Conservation (phyloP, 2,797 vertebrate genomes). For the Scleropages formosus region DNA sequence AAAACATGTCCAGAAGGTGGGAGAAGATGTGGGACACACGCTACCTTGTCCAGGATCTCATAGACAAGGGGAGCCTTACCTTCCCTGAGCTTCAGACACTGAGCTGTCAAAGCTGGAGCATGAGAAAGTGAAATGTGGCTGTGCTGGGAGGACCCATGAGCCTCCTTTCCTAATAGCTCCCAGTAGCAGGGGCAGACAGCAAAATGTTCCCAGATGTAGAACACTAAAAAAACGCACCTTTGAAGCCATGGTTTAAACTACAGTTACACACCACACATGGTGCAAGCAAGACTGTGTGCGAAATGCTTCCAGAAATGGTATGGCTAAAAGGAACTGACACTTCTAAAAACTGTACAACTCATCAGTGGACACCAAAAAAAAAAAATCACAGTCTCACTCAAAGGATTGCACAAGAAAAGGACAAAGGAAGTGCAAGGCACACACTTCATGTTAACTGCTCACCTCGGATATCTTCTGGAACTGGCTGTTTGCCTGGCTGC, state of each 20-base stretch:
- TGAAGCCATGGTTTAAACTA: too few species aligned
- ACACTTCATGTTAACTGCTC: constrained; percentile 34
- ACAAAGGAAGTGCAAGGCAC: not conserved
- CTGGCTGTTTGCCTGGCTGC: constrained; percentile 89
- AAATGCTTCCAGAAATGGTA: not conserved
- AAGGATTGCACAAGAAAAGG: not conserved
- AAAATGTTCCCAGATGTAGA: too few species aligned
- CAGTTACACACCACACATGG: too few species aligned
- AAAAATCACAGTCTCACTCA: not conserved
- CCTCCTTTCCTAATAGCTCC: too few species aligned
- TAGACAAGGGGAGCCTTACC: too few species aligned
- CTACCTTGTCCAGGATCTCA: too few species aligned
- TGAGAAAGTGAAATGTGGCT: constrained; percentile 37
- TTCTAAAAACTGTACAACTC: not conserved
- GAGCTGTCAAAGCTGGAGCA: constrained; percentile 29
- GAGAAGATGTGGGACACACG: too few species aligned
- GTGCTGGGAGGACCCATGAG: not conserved
- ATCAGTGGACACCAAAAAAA: not conserved
- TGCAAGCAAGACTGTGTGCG: too few species aligned
- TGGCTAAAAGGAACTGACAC: too few species aligned
- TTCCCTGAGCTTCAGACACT: not conserved
- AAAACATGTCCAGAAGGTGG: too few species aligned
- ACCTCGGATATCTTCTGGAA: constrained; percentile 98
- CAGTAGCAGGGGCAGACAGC: too few species aligned
- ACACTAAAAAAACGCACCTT: too few species aligned